Evolutionary conservation across 2,888 invertebrate species (phyloP), one percentile per base, ranked within the genome.

Genomic region (Alentia gelatinosa): DNA sequence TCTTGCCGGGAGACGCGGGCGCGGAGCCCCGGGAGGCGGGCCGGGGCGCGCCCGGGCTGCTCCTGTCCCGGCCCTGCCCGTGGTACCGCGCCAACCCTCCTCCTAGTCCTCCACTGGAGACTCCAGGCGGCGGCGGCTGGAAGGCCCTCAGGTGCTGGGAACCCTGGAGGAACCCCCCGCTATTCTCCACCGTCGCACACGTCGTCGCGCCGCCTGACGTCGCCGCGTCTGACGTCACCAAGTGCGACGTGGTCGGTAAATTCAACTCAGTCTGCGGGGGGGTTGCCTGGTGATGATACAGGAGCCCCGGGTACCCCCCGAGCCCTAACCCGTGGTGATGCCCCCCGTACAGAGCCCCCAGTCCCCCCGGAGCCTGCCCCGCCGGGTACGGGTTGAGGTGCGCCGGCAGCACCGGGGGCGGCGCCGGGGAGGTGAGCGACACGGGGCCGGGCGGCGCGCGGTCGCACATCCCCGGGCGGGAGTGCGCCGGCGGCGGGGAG

Each of bases 1-100:
- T 9, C n/a, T 39, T 83, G n/a, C 3, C 83, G 83, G 83, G 83
- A 83, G 83, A 83, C 42, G 40, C 83, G 15, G 42, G 83, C 83
- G 83, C 39, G 40, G 83, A 83, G 83, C 40, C 83, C 83, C 83
- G 83, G 83, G 83, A 42, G 26, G 39, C 30, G 9, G 83, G 40
- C 42, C 83, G 83, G 26, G 39, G 3, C 12, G 5, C 40, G 3
- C 39, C 83, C 39, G 83, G 83, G 40, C 83, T 83, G 9, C 26
- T n/a, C 12, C n/a, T 7, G 7, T 30, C 68, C 37, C 42, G 3
- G 1, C 1, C 39, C 3, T 39, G 83, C 37, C 1, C 39, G n/a
- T 3, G 74, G 74, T 26, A 33, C 3, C 5, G 33, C 3, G n/a
- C n/a, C n/a, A n/a, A n/a, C n/a, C n/a, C n/a, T n/a, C n/a, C n/a